Evolutionary conservation across 2,797 vertebrate genomes (phyloP), one percentile per base, ranked within the genome.

Genomic region (Alfaro cultratus): DNA sequence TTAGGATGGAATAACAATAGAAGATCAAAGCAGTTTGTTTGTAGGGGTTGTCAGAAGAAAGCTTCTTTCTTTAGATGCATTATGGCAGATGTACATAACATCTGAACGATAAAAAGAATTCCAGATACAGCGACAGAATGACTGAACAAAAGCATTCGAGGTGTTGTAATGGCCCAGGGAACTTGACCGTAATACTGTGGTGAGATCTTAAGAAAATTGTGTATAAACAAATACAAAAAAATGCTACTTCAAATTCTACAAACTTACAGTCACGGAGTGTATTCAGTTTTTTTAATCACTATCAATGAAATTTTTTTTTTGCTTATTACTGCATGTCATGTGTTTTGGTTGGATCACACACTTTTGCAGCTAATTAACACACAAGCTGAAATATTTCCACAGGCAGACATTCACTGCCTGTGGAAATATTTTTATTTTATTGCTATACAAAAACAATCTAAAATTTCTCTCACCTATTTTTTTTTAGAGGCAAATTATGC

Each of bases 401-500:
- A 23, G 0, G n/a, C 34, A 34, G 34, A 34, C 34, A 34, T 34
- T 34, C 34, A 2, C 11, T 29, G 15, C 46, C 4, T 47, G 15
- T 47, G 13, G 46, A 47, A 47, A 51, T 51, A 6, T 18, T 75
- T n/a, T 74, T 10, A 2, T 15, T 74, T 80, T 29, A 75, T 57
- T 73, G 16, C 73, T 51, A 26, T 26, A 57, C 62, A 71, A 51
- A 72, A 60, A 2, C 36, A 68, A 43, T 23, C 26, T 2, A 72
- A 76, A 29, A 13, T 64, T 70, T 76, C 64, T 79, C 31, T 46
- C 74, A 62, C 73, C 80, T 68, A 78, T 91, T 90, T 43, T 82
- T 53, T 43, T 86, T 92, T 95, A 99, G 98, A 96, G 96, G 96
- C 93, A 95, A 98, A 98, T 96, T 97, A 99, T 99, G 98, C 98